Percentiles rank a stretch among this genome's conserved stretches.
These are phyloP conservation scores for Microctonus hyperodae DNA, from an alignment of 2,888 invertebrate genomes.

Conservation along the genomic window DNA sequence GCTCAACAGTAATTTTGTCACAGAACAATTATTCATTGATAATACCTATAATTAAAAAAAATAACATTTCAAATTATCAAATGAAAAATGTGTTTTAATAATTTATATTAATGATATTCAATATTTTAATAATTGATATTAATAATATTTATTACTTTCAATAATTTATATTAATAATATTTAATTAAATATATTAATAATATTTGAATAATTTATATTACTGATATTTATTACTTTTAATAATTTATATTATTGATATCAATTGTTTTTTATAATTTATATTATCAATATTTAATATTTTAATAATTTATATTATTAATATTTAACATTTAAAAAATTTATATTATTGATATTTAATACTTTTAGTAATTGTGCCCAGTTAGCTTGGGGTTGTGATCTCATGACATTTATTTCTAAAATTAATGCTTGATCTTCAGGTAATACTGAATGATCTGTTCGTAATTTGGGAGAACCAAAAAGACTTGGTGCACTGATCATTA, in stretches of 20 bases:
- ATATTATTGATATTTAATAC: conserved; percentile 58
- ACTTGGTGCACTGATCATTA: conserved; percentile 73
- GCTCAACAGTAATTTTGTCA: conserved; percentile 65
- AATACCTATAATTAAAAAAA: conserved; percentile 66
- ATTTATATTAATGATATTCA: no score
- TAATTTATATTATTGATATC: conserved; percentile 60
- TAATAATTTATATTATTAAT: conserved; percentile 65
- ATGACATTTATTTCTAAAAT: conserved; percentile 76
- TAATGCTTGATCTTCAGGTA: conserved; percentile 70
- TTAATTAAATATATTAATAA: no score
- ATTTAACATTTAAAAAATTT: conserved; percentile 64
- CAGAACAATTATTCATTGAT: conserved; percentile 74
- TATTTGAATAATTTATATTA: conserved; percentile 18
- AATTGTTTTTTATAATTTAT: no score
- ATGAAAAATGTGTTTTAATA: no score
- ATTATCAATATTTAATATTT: conserved; percentile 64
- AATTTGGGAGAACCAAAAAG: conserved; percentile 62
- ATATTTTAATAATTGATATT: conserved; percentile 20
- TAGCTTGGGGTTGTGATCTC: conserved; percentile 79
- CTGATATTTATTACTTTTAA: conserved; percentile 69
- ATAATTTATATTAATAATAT: no score
- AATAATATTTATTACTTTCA: conserved; percentile 68
- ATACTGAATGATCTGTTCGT: conserved; percentile 47
- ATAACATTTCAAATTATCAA: neutral
- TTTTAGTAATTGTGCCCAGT: conserved; percentile 79